Evolutionary conservation across 1,140 invertebrate genomes (phyloP).

Genomic region (Acromyrmex heyeri): DNA sequence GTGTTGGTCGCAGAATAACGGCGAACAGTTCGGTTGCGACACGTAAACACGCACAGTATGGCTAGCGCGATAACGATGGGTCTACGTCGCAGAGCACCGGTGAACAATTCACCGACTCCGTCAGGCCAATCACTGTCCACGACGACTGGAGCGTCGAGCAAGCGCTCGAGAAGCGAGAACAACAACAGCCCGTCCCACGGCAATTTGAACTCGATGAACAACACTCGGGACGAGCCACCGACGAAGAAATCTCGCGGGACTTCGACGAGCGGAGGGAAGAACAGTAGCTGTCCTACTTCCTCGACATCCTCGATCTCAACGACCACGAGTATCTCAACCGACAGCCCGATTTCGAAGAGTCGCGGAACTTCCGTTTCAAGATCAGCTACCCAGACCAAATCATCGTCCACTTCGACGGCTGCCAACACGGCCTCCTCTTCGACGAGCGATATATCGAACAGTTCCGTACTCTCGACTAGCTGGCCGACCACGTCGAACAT

Average conservation of each 20-base stretch:
- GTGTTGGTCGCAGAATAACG: constrained; percentile 13
- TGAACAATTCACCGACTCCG: constrained; percentile 79
- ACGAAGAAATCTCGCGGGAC: constrained; percentile 82
- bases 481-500: constrained; percentile 80
- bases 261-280: constrained; percentile 70
- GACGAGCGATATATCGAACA: constrained; percentile 49
- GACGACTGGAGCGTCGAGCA: constrained; percentile 74
- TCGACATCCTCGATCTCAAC: constrained; percentile 33
- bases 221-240: constrained; percentile 80
- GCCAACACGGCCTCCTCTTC: constrained; percentile 25
- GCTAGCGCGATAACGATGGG: constrained; percentile 86
- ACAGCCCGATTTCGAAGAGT: constrained; percentile 54
- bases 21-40: background rate
- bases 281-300: constrained; percentile 39
- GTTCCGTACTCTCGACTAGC: constrained; percentile 59
- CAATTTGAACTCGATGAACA: constrained; percentile 83
- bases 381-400: constrained; percentile 60
- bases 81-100: constrained; percentile 84
- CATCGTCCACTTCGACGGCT: constrained; percentile 51
- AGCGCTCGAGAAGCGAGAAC: constrained; percentile 84
- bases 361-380: constrained; percentile 69
- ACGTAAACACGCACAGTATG: constrained; percentile 73
- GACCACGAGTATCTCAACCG: constrained; percentile 30
- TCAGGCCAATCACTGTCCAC: constrained; percentile 70
- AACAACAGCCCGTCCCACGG: constrained; percentile 86